These are phyloP conservation scores for Agelastica alni DNA, from an alignment of 2,888 invertebrate genomes.

Conservation along the genomic window DNA sequence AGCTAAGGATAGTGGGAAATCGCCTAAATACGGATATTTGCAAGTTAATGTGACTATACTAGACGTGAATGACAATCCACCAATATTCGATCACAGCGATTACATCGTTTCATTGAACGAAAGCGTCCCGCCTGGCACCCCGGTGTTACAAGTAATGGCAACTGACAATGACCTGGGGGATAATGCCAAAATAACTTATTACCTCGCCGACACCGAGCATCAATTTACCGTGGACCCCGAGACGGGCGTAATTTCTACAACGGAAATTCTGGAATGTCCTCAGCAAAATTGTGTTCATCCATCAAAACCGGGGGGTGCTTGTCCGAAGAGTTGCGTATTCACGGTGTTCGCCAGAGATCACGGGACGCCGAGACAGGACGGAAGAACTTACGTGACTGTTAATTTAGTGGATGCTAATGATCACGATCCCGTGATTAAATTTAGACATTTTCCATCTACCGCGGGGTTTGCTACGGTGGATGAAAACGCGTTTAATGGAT, in stretches of 20 bases:
- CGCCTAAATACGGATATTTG: constrained; percentile 80
- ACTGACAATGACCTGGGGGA: constrained; percentile 92
- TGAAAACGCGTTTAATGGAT: constrained; percentile 89
- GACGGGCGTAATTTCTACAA: constrained; percentile 86
- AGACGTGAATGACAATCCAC: constrained; percentile 94
- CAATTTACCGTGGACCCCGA: constrained; percentile 93
- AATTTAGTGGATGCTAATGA: constrained; percentile 92
- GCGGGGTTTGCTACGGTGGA: constrained; percentile 90
- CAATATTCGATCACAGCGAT: constrained; percentile 93
- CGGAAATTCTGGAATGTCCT: constrained; percentile 79
- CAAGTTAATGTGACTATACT: constrained; percentile 89
- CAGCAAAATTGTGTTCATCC: constrained; percentile 80
- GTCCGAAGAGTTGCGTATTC: constrained; percentile 92
- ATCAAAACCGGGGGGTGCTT: constrained; percentile 60
- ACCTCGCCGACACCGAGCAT: constrained; percentile 79
- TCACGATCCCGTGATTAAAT: constrained; percentile 89
- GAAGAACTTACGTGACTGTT: constrained; percentile 90
- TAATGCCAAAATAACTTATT: constrained; percentile 90
- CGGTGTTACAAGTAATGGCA: constrained; percentile 89
- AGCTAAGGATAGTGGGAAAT: constrained; percentile 83
- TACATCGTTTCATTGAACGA: constrained; percentile 92
- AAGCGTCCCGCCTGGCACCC: constrained; percentile 88
- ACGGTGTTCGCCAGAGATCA: constrained; percentile 93
- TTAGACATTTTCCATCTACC: constrained; percentile 82
- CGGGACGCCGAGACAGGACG: constrained; percentile 88